These are phyloP conservation scores for Tenrec ecaudatus DNA, from an alignment of 2,113 vertebrate species.

Conservation along the genomic window DNA sequence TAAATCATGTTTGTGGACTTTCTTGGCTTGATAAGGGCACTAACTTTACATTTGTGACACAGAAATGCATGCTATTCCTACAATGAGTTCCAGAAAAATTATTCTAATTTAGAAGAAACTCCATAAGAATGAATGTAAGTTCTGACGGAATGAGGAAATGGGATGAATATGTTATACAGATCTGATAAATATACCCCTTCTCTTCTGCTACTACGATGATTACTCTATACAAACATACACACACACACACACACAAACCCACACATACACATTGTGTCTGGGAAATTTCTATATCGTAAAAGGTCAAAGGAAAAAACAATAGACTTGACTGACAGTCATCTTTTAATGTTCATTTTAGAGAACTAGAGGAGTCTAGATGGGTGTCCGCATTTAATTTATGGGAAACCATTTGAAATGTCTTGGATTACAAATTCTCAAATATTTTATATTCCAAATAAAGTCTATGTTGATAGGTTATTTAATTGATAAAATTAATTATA, in stretches of 20 bases:
- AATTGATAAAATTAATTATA: conserved; percentile 31
- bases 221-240: background rate
- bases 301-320: background rate
- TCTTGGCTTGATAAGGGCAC: background rate
- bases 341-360: background rate
- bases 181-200: background rate
- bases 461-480: conserved; percentile 43
- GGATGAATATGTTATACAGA: background rate
- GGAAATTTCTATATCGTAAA: background rate
- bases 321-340: background rate
- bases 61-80: background rate
- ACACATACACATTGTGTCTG: background rate
- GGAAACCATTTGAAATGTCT: conserved; percentile 24
- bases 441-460: background rate
- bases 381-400: background rate
- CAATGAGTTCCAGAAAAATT: background rate
- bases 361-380: background rate
- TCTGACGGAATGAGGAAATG: background rate
- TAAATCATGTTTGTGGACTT: conserved; percentile 5
- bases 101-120: background rate
- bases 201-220: too few species aligned
- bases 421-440: background rate
- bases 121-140: background rate
- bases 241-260: background rate
- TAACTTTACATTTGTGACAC: background rate